These are phyloP conservation scores for Luehdorfia chinensis DNA, from an alignment of 1,140 invertebrate genomes.

Conservation along the genomic window DNA sequence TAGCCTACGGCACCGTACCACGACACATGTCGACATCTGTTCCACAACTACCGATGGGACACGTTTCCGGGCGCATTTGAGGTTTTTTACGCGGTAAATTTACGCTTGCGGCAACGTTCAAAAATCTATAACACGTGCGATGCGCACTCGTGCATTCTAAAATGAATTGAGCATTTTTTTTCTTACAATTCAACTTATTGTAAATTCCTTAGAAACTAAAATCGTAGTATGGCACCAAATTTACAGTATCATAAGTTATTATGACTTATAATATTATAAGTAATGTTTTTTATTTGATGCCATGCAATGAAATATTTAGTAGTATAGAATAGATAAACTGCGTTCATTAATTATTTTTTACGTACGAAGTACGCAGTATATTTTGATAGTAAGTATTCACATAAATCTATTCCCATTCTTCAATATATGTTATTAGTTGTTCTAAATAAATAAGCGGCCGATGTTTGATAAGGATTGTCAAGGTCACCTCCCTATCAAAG, in stretches of 20 bases:
- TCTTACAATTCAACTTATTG: not conserved
- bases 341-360: too few relatives aligned
- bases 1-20: constrained; percentile 42
- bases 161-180: constrained; percentile 4
- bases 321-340: too few relatives aligned
- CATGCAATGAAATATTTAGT: too few relatives aligned
- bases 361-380: too few relatives aligned
- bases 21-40: constrained; percentile 72
- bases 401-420: too few relatives aligned
- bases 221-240: too few relatives aligned
- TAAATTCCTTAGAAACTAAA: not conserved
- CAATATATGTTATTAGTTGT: too few relatives aligned
- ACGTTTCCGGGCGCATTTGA: constrained; percentile 59
- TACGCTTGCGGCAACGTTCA: constrained; percentile 48
- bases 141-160: constrained; percentile 1
- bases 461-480: constrained; percentile 11
- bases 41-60: constrained; percentile 56
- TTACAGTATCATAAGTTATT: too few relatives aligned
- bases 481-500: constrained; percentile 10
- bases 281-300: too few relatives aligned
- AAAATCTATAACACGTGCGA: constrained; percentile 50
- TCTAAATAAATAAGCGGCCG: not conserved
- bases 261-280: too few relatives aligned
- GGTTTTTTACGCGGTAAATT: constrained; percentile 67
- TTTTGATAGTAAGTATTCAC: too few relatives aligned